Base-by-base conservation (phyloP, 2,797 vertebrate genomes). In the Phrynocephalus forsythii region DNA sequence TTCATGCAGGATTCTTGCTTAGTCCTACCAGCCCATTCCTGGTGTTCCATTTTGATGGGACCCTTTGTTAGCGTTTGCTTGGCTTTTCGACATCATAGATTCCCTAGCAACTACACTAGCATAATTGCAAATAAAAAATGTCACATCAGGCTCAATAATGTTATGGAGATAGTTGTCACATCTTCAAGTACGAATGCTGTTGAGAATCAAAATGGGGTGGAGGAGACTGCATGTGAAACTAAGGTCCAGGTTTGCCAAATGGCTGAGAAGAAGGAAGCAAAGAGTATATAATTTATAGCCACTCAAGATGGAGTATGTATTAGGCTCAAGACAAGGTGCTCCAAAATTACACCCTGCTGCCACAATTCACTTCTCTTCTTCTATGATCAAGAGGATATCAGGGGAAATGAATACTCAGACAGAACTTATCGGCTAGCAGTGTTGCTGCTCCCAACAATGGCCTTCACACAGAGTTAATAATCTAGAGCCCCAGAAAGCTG, bases 401-500 rank as follows among this genome's bases (percentile, higher is more conserved):
- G 63, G 83, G 84, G 3, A 90, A 69, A 67, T 52, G 86, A 26
- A 73, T 71, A 89, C 86, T 82, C 75, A 84, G 52, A 73, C 84
- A 89, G 83, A 86, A 88, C 92, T 90, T 84, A 88, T 91, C 87
- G 80, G 44, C 81, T 83, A 84, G 80, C 84, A 85, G 81, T 90
- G 66, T 83, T 85, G 91, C 90, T 91, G 66, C 90, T 90, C 69
- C 75, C 89, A 84, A 86, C 83, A 93, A 91, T 92, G 83, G 9
- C 94, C 84, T 94, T 89, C 81, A 75, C 88, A 93, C 79, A 89
- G 78, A 92, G 79, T 86, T 92, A 91, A 92, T 91, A 91, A 88
- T 94, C 90, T 83, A 85, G 90, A 92, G 73, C 88, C 89, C 88
- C 90, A 50, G 83, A 80, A 90, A 91, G 87, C 79, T 92, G 92